Base-by-base conservation (phyloP, 2,113 vertebrate species). In the Copsychus sechellarum region DNA sequence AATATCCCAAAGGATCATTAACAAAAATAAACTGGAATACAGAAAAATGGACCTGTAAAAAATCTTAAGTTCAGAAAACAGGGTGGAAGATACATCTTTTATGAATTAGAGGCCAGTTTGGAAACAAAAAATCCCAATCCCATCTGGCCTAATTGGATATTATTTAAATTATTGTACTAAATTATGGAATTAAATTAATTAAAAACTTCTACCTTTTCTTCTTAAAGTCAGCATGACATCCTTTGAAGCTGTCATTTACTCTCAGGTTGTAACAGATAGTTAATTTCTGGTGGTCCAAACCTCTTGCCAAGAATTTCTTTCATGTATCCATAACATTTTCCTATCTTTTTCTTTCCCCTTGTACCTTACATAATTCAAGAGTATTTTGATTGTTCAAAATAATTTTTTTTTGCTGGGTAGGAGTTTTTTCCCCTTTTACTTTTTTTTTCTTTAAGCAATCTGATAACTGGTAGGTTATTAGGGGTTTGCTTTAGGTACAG, bases 281-380 rank as follows among this genome's bases (percentile, higher is more conserved):
- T 92, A 65, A 80, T 82, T 96, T 92, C 61, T 96, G 56, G 58
- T 95, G 93, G 94, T 96, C 85, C 62, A 93, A 50, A 38, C 19
- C 21, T 90, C 61, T 62, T 87, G 80, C 74, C 88, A 96, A 96
- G 86, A 90, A 95, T 94, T 95, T 87, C 48, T 87, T 94, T 91
- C 72, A 78, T 5, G 25, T 51, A 93, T 53, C 64, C 38, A 19
- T 60, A 89, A 58, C 26, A 92, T 78, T 93, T 95, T 87, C 67
- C 81, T 71, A 66, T 28, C 3, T 66, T 45, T 72, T 66, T 72
- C 45, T 10, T 60, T 67, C 13, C n/a, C 23, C 18, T 64, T 74
- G 18, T 61, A 53, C 4, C 17, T 58, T 58, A 79, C 16, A 60
- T 51, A 80, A 82, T 70, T 88, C 33, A 77, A 31, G 5, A 74